Evolutionary conservation across 2,797 vertebrate genomes (phyloP).

Genomic region (Perodicticus potto): DNA sequence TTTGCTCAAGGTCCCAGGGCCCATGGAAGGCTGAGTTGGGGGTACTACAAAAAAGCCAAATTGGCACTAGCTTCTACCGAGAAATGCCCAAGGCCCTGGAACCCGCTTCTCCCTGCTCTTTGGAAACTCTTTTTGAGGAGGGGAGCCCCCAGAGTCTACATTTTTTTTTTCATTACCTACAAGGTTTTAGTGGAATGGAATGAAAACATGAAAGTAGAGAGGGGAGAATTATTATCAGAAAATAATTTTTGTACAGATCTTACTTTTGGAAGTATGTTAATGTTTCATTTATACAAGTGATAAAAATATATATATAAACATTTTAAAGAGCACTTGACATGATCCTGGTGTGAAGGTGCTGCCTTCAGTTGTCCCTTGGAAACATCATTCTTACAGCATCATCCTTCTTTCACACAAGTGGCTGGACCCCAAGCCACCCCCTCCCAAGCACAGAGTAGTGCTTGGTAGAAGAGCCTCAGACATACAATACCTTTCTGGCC

Average conservation of each 20-base stretch:
- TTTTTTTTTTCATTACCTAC: background rate
- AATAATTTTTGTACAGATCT: background rate
- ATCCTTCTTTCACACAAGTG: background rate
- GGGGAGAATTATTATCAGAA: background rate
- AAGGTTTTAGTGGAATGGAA: background rate
- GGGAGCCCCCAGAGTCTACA: background rate
- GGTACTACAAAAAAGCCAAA: background rate
- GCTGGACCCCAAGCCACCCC: background rate
- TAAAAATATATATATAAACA: background rate
- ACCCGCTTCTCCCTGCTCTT: background rate
- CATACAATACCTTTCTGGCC: background rate
- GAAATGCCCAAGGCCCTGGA: background rate
- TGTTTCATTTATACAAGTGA: background rate
- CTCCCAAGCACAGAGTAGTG: background rate
- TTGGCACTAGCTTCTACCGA: background rate
- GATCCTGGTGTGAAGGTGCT: background rate
- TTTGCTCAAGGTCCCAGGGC: background rate
- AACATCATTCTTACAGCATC: background rate
- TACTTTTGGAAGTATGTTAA: background rate
- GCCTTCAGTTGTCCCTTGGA: background rate
- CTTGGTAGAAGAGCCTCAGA: background rate
- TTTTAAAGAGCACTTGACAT: background rate
- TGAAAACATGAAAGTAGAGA: background rate
- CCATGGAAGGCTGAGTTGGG: background rate
- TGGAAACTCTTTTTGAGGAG: background rate